These are phyloP conservation scores for Calidris pugnax DNA, from an alignment of 2,113 vertebrate species.

Conservation along the genomic window DNA sequence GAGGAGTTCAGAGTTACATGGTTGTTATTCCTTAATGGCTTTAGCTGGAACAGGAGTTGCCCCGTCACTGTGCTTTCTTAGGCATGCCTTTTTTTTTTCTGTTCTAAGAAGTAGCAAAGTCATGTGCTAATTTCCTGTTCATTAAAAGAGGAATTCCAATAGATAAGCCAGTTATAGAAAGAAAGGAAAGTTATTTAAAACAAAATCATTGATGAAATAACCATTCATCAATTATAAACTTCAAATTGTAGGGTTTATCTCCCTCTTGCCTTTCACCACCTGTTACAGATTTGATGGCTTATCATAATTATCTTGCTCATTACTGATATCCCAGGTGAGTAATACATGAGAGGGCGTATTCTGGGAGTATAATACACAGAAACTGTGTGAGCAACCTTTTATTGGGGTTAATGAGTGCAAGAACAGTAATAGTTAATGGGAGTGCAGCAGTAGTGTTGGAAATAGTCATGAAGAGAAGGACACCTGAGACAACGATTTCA, in stretches of 20 bases:
- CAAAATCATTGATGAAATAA: not conserved
- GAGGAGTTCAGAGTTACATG: not conserved
- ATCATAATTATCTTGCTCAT: slow-evolving; percentile 49
- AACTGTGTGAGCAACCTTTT: slow-evolving; percentile 36
- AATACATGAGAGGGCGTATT: slow-evolving; percentile 19
- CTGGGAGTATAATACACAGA: slow-evolving; percentile 16
- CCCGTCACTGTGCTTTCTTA: not conserved
- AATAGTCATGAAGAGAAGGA: not conserved
- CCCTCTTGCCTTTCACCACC: slow-evolving; percentile 63
- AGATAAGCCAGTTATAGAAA: not conserved
- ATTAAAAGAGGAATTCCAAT: not conserved
- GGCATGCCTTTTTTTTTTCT: not conserved
- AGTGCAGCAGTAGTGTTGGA: not conserved
- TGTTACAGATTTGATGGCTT: slow-evolving; percentile 71
- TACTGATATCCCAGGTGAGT: slow-evolving; percentile 41
- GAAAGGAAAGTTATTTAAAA: not conserved
- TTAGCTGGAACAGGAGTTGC: not conserved
- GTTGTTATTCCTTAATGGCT: slow-evolving; percentile 19
- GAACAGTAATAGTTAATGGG: not conserved
- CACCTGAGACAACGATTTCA: not conserved
- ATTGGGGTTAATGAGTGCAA: slow-evolving; percentile 39
- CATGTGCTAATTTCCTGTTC: not conserved
- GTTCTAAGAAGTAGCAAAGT: not conserved
- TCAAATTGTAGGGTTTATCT: slow-evolving; percentile 61
- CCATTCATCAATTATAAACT: slow-evolving; percentile 29